phyloP scores from a whole-genome alignment of 2,113 vertebrate genomes.

The Monopterus albus region DNA sequence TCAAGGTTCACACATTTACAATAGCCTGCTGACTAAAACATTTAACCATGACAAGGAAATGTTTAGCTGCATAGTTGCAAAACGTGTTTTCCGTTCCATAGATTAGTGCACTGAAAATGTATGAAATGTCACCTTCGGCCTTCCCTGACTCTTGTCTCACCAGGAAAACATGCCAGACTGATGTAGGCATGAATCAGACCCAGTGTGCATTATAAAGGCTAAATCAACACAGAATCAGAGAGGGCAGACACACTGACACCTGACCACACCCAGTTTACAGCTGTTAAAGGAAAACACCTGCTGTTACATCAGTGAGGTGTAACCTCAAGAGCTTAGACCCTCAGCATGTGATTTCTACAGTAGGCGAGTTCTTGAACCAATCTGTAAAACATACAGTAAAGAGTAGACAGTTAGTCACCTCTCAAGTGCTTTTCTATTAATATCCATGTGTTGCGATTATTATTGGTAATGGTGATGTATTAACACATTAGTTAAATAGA shows the following conservation, averaged over 20 bases:
- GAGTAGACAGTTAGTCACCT: background rate
- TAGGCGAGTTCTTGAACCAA: slow-evolving; percentile 3
- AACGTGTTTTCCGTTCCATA: background rate
- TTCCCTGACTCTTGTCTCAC: background rate
- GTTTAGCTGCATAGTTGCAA: background rate
- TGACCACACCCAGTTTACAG: slow-evolving; percentile 25
- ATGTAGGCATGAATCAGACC: background rate
- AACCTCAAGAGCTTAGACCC: slow-evolving; percentile 2
- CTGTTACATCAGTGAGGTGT: slow-evolving; percentile 21
- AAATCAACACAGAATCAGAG: slow-evolving; percentile 20
- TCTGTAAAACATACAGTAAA: background rate
- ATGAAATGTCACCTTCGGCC: too few relatives aligned
- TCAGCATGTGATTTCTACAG: background rate
- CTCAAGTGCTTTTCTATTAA: background rate
- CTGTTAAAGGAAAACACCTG: slow-evolving; percentile 26
- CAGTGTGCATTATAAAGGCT: slow-evolving; percentile 2
- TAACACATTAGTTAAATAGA: too few relatives aligned
- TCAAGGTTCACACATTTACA: background rate
- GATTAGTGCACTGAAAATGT: background rate
- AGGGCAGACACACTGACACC: slow-evolving; percentile 9
- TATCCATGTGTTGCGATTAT: background rate
- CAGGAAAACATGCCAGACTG: background rate
- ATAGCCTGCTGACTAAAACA: background rate
- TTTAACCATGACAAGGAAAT: background rate
- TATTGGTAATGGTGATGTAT: too few relatives aligned